A percentile compares a stretch with the other conserved stretches of the same genome.
Conservation (phyloP, 2,797 vertebrate genomes). For the Eulemur rubriventer region DNA sequence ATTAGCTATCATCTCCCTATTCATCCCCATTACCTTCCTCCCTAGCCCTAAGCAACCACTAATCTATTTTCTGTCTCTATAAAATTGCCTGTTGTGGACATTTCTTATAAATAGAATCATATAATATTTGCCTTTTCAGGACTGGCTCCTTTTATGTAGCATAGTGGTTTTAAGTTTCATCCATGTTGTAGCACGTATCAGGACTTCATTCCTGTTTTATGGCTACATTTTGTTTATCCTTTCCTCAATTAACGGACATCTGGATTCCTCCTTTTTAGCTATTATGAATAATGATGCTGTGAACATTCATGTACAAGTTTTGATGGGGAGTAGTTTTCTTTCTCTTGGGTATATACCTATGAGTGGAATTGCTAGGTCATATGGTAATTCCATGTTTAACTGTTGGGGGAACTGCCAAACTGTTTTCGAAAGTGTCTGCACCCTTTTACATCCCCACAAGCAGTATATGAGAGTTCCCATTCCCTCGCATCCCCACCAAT, state of each 20-base stretch:
- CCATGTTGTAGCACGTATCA: background rate
- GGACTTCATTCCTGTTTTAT: background rate
- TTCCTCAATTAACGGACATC: background rate
- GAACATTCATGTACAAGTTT: background rate
- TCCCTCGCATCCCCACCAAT: background rate
- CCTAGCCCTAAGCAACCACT: background rate
- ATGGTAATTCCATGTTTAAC: background rate
- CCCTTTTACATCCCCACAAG: background rate
- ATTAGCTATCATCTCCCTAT: background rate
- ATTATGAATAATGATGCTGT: background rate
- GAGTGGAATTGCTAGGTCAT: background rate
- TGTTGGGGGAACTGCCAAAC: background rate
- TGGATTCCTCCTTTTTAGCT: background rate
- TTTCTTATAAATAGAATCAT: background rate
- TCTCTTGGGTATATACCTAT: background rate
- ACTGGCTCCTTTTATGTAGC: background rate
- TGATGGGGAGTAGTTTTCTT: background rate
- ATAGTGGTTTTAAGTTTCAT: background rate
- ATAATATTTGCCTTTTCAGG: background rate
- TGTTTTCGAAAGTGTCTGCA: background rate
- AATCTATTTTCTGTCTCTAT: background rate
- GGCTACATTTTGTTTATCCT: background rate
- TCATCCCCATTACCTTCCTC: background rate
- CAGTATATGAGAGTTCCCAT: background rate
- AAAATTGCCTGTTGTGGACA: background rate